Conservation (phyloP, 2,797 vertebrate genomes). For the Podarcis siculus region DNA sequence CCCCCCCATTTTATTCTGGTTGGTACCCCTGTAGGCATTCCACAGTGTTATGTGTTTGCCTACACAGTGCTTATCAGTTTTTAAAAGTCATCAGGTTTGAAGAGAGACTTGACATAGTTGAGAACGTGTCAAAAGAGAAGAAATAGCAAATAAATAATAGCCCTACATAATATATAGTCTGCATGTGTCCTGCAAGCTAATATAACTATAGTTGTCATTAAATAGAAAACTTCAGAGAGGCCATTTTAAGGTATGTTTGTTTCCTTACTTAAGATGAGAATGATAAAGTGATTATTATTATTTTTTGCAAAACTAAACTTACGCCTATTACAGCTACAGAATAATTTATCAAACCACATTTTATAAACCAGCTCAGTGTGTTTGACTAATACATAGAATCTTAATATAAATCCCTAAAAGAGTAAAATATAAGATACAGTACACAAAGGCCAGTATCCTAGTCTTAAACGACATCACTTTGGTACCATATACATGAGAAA, state of each 20-base stretch:
- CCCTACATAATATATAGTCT: background rate
- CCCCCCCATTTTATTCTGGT: too few relatives aligned
- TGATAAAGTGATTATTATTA: background rate
- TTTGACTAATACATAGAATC: background rate
- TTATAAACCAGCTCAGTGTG: background rate
- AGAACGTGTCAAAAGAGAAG: background rate
- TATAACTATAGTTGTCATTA: background rate
- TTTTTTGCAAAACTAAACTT: too few relatives aligned
- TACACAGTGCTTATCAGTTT: background rate
- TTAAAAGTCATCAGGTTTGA: background rate
- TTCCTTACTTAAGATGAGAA: background rate
- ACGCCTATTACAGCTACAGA: too few relatives aligned
- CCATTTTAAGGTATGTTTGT: background rate
- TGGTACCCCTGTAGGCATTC: too few relatives aligned
- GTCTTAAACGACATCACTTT: background rate
- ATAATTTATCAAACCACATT: too few relatives aligned
- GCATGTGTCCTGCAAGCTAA: background rate
- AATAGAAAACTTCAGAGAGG: background rate
- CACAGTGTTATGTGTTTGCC: background rate
- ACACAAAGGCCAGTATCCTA: background rate
- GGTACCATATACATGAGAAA: background rate
- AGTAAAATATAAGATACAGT: background rate
- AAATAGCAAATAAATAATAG: background rate
- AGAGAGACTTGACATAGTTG: too few relatives aligned
- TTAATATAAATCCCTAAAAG: background rate